These are phyloP conservation scores for Dicaeum eximium DNA, from an alignment of 2,113 vertebrate genomes.

Conservation along the genomic window DNA sequence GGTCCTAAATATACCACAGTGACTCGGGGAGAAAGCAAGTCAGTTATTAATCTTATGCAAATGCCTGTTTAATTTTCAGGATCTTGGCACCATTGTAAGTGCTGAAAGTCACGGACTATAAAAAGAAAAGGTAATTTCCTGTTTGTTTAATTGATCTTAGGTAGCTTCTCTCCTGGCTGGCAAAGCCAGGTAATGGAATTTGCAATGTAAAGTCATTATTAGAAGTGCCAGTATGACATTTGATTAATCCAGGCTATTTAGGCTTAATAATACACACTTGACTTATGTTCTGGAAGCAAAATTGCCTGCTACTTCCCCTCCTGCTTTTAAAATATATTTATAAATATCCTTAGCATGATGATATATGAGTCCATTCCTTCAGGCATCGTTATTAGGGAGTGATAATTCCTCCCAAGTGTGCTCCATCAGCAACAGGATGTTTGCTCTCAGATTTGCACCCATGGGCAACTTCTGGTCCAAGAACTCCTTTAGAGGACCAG, in stretches of 20 bases:
- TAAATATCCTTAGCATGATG: background rate
- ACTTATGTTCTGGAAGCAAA: slow-evolving; percentile 43
- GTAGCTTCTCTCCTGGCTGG: slow-evolving; percentile 53
- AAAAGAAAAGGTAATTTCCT: slow-evolving; percentile 57
- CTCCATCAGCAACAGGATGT: background rate
- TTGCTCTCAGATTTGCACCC: background rate
- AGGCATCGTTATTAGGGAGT: background rate
- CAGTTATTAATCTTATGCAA: slow-evolving; percentile 51
- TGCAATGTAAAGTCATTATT: slow-evolving; percentile 46
- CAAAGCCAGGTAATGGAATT: slow-evolving; percentile 55
- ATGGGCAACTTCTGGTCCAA: background rate
- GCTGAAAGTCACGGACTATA: slow-evolving; percentile 19
- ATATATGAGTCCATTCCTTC: background rate
- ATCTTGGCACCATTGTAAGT: slow-evolving; percentile 5
- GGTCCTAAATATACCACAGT: slow-evolving; percentile 28
- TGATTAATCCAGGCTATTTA: slow-evolving; percentile 67
- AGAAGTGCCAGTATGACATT: slow-evolving; percentile 66
- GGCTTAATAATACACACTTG: slow-evolving; percentile 46
- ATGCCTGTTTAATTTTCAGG: slow-evolving; percentile 35
- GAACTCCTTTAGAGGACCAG: background rate
- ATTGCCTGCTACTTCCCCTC: slow-evolving; percentile 4
- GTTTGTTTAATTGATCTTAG: slow-evolving; percentile 66
- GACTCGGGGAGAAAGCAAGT: background rate
- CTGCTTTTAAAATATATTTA: slow-evolving; percentile 6
- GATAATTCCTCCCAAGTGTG: background rate